Percentiles rank a stretch among this genome's conserved stretches.
Evolutionary conservation across 1,140 invertebrate genomes (phyloP).

Genomic region (Laodelphax striatellus): DNA sequence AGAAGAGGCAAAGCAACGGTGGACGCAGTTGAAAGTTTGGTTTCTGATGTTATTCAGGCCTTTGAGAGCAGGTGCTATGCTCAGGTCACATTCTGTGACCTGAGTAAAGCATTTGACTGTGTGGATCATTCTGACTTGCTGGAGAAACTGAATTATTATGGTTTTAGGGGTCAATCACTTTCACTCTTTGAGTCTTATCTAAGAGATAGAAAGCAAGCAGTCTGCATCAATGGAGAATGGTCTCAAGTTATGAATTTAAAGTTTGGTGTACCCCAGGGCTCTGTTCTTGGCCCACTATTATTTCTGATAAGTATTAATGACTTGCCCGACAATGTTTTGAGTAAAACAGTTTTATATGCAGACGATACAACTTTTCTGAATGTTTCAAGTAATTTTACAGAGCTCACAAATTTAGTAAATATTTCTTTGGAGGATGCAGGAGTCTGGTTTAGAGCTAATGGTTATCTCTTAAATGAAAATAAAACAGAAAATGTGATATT

Average conservation of each 20-base stretch:
- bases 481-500: too few species aligned
- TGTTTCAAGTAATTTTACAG: too few species aligned
- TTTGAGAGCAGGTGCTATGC: too few species aligned
- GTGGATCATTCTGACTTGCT: not conserved
- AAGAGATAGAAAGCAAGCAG: not conserved
- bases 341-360: not conserved
- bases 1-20: too few species aligned
- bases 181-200: too few species aligned
- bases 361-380: too few species aligned
- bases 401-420: not conserved
- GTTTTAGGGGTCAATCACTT: too few species aligned
- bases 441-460: not conserved
- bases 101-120: not conserved
- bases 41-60: too few species aligned
- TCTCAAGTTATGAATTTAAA: not conserved
- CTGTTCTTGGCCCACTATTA: not conserved
- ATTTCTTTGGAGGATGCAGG: not conserved
- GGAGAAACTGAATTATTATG: not conserved
- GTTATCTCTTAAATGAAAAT: slow-evolving; percentile 15
- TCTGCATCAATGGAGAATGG: not conserved
- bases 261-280: not conserved
- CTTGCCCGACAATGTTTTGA: not conserved
- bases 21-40: not conserved
- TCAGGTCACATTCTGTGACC: not conserved
- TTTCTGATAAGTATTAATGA: not conserved